phyloP scores from a whole-genome alignment of 2,888 invertebrate species.

The Oxycera nigricornis region DNA sequence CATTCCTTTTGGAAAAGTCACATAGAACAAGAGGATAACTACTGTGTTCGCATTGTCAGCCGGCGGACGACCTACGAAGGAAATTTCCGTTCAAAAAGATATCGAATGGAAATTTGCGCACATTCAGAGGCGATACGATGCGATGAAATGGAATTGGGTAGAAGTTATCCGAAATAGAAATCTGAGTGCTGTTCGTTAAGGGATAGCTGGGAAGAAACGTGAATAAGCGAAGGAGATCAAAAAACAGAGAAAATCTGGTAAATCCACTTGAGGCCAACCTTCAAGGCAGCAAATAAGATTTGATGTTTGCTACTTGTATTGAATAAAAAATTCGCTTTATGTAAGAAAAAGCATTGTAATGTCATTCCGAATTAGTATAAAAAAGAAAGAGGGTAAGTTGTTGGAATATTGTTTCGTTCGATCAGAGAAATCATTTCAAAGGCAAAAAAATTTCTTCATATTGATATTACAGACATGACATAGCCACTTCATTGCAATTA shows the following conservation, averaged over 20 bases:
- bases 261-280: background rate
- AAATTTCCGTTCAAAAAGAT: constrained; percentile 10
- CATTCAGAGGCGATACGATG: background rate
- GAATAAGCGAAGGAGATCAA: too few relatives aligned
- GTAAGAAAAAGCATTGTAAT: background rate
- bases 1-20: background rate
- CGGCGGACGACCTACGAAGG: background rate
- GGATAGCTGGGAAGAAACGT: background rate
- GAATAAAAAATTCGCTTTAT: background rate
- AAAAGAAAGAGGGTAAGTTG: background rate
- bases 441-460: too few relatives aligned
- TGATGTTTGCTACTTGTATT: constrained; percentile 12
- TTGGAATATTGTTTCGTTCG: background rate
- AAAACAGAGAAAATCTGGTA: too few relatives aligned
- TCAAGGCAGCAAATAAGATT: constrained; percentile 8
- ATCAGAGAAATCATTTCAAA: too few relatives aligned
- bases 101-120: constrained; percentile 25
- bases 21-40: background rate
- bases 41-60: background rate
- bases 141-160: constrained; percentile 26
- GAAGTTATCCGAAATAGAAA: background rate
- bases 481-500: too few relatives aligned
- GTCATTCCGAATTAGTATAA: background rate
- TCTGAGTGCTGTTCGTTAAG: background rate
- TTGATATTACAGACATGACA: too few relatives aligned